Base-by-base conservation (phyloP, 2,113 vertebrate species). In the Rhinopomastus cyanomelas region DNA sequence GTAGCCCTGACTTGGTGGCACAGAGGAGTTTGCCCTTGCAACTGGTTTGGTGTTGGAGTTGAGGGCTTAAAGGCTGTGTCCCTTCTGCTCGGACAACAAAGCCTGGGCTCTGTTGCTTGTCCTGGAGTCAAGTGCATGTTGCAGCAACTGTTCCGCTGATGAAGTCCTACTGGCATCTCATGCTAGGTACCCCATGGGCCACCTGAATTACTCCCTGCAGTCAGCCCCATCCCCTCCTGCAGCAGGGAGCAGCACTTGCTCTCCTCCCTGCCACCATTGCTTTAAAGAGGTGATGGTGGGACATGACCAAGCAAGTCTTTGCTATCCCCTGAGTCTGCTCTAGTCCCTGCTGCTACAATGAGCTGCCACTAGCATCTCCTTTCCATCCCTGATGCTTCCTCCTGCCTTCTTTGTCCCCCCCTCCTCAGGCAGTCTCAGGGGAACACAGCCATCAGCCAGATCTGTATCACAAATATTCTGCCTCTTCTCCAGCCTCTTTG, bases 191-290 rank as follows among this genome's bases (percentile, higher is more conserved):
- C 4, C 39, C n/a, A 19, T 25, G 16, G 53, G 22, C 3, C 2
- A 3, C 17, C 48, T 3, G 0, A 5, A 30, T 29, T n/a, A 42
- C 8, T 12, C 2, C 0, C 42, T 6, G 22, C 2, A 4, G 2
- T 15, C 71, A 71, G 2, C 11, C 27, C 30, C 1, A 1, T 14
- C 12, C 57, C 10, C 52, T 80, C 46, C 74, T 5, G 11, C 34
- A 1, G n/a, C 0, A 1, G 23, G 39, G 37, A 72, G 17, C 53
- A 76, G 27, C 14, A 10, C 26, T 16, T 18, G 29, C 21, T 39
- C 32, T 52, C 6, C 29, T 75, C 36, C 32, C 44, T 37, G 36
- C 15, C 9, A 9, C 59, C 3, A 0, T 7, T 17, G 10, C 3
- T 27, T 77, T 42, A 29, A 49, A 57, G 60, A 55, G 7, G 10